phyloP scores from a whole-genome alignment of 2,888 invertebrate genomes.

The Thalpophila matura region DNA sequence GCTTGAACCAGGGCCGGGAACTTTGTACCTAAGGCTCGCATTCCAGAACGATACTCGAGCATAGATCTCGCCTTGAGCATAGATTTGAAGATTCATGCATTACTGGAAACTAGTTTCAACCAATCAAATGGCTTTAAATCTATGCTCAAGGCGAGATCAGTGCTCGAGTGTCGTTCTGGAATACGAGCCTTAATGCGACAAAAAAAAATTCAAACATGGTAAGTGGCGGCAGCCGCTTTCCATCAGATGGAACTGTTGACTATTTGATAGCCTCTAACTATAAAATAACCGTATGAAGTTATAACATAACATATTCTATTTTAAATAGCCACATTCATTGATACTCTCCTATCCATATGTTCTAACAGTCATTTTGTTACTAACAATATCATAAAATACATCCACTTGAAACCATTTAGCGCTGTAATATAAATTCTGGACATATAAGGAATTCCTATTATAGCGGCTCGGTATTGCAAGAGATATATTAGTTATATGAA shows the following conservation, averaged over 20 bases:
- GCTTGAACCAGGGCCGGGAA: too few species aligned
- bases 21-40: too few species aligned
- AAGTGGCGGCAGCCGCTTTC: not conserved
- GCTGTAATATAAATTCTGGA: slow-evolving; percentile 40
- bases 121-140: too few species aligned
- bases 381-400: slow-evolving; percentile 42
- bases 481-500: slow-evolving; percentile 16
- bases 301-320: not conserved
- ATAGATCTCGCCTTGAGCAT: too few species aligned
- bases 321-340: not conserved
- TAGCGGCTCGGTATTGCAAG: slow-evolving; percentile 14
- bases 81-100: too few species aligned
- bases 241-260: not conserved
- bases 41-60: too few species aligned
- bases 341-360: slow-evolving; percentile 1
- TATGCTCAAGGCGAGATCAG: too few species aligned
- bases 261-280: not conserved
- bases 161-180: too few species aligned
- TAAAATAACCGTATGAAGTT: not conserved
- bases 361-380: slow-evolving; percentile 16
- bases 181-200: too few species aligned
- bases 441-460: slow-evolving; percentile 42
- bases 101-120: too few species aligned
- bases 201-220: too few species aligned
- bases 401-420: slow-evolving; percentile 41